These are phyloP conservation scores for Spodoptera litura DNA, from an alignment of 1,140 invertebrate genomes.

Conservation along the genomic window DNA sequence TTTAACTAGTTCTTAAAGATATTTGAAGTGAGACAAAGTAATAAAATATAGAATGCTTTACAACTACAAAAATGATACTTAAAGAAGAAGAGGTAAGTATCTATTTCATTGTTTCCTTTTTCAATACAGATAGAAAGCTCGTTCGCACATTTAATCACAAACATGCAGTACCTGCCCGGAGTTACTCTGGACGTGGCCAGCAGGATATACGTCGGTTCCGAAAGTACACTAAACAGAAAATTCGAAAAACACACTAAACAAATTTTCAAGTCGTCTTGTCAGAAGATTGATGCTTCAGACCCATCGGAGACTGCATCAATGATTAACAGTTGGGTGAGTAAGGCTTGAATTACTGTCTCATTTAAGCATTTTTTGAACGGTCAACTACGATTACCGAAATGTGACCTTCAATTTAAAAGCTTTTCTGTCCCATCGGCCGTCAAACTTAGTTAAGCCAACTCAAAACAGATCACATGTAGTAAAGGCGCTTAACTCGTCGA, in stretches of 20 bases:
- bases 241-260: conserved; percentile 52
- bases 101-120: conserved; percentile 16
- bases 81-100: neutral
- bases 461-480: too few species aligned
- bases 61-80: too few species aligned
- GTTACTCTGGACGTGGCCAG: conserved; percentile 65
- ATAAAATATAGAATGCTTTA: too few species aligned
- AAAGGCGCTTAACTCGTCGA: too few species aligned
- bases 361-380: too few species aligned
- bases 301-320: conserved; percentile 48
- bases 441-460: too few species aligned
- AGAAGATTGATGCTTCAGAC: conserved; percentile 56
- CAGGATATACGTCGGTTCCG: conserved; percentile 59
- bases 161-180: conserved; percentile 58
- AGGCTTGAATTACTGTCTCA: neutral
- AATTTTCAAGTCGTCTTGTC: conserved; percentile 58
- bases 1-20: too few species aligned
- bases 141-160: conserved; percentile 55
- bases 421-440: too few species aligned
- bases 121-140: conserved; percentile 49
- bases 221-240: conserved; percentile 31
- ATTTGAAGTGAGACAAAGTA: too few species aligned
- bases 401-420: too few species aligned
- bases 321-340: conserved; percentile 70
- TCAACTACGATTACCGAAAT: too few species aligned